Evolutionary conservation across 2,113 vertebrate genomes (phyloP).

Genomic region (Hystrix brachyura): DNA sequence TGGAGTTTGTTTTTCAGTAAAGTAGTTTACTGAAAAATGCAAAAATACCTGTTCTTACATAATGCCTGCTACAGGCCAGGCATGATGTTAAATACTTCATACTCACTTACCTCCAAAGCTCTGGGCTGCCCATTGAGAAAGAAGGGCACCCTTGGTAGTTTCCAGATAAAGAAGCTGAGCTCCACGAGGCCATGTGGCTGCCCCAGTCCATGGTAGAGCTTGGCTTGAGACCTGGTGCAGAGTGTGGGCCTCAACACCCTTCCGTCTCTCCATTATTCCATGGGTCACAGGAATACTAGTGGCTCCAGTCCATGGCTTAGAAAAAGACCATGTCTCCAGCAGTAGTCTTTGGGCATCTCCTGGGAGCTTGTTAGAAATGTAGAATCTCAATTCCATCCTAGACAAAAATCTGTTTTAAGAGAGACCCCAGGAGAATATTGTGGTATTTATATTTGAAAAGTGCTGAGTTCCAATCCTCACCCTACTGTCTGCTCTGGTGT

Average conservation of each 20-base stretch:
- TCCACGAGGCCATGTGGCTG: not conserved
- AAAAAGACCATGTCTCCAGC: not conserved
- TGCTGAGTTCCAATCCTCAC: not conserved
- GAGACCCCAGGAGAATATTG: not conserved
- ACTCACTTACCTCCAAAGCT: not conserved
- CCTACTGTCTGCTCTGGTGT: not conserved
- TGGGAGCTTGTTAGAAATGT: not conserved
- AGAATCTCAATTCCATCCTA: not conserved
- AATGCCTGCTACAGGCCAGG: not conserved
- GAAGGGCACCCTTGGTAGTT: not conserved
- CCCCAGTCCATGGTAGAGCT: not conserved
- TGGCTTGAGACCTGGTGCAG: not conserved
- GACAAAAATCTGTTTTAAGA: not conserved
- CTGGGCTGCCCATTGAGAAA: not conserved
- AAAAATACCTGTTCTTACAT: not conserved
- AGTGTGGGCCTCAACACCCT: not conserved
- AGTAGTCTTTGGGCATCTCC: not conserved
- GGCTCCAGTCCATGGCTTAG: not conserved
- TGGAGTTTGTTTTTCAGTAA: constrained; percentile 21
- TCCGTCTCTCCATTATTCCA: not conserved
- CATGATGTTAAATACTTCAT: not conserved
- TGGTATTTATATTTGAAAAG: not conserved
- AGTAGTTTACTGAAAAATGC: not conserved
- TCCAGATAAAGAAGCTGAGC: not conserved
- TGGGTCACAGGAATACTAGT: not conserved